Evolutionary conservation across 2,113 vertebrate genomes (phyloP).

Genomic region (Notothenia coriiceps): DNA sequence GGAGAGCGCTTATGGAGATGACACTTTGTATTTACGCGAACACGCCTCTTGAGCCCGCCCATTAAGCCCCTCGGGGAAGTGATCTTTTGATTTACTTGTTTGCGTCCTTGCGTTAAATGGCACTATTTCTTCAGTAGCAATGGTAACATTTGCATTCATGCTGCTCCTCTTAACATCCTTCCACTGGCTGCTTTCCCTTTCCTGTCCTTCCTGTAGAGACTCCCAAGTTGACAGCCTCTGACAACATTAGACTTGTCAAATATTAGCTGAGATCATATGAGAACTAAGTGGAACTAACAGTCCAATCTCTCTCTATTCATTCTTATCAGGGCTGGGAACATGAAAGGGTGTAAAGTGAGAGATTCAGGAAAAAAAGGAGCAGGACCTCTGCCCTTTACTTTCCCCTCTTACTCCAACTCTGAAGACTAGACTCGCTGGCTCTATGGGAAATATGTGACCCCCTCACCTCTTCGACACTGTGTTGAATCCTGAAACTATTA

Average conservation of each 20-base stretch:
- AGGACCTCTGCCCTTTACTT: conserved; percentile 45
- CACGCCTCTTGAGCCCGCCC: conserved; percentile 41
- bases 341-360: conserved; percentile 29
- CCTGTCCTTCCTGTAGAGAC: conserved; percentile 19
- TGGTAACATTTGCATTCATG: conserved; percentile 14
- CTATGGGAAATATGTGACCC: conserved; percentile 73
- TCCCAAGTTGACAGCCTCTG: conserved; percentile 10
- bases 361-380: conserved; percentile 38
- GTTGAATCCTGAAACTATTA: conserved; percentile 34
- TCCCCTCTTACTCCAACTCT: conserved; percentile 21
- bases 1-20: conserved; percentile 62
- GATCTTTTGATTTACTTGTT: conserved; percentile 29
- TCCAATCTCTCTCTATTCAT: conserved; percentile 27
- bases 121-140: not conserved
- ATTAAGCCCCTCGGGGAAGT: no score
- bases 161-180: not conserved
- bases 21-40: conserved; percentile 67
- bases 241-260: conserved; percentile 53
- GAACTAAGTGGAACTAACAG: conserved; percentile 50
- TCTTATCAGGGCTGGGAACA: conserved; percentile 9
- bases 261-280: conserved; percentile 55
- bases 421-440: conserved; percentile 12
- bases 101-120: conserved; percentile 13
- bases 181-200: not conserved
- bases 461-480: conserved; percentile 45